Percentiles rank a stretch among this genome's conserved stretches.
These are phyloP conservation scores for Pterocles burchelli DNA, from an alignment of 2,113 vertebrate genomes.

Conservation along the genomic window DNA sequence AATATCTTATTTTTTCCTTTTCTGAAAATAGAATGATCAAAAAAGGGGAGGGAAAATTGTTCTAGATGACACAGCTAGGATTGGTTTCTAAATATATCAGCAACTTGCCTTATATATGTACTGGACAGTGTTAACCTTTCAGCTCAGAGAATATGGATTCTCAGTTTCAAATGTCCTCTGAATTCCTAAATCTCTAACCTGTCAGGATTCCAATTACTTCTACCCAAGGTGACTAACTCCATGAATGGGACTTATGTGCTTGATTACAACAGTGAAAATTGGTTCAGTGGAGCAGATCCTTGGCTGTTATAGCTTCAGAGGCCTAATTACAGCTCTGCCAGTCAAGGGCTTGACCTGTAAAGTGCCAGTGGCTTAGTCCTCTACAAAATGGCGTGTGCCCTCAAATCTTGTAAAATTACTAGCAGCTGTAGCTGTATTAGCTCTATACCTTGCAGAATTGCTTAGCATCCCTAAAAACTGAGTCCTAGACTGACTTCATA, in stretches of 20 bases:
- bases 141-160: background rate
- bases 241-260: background rate
- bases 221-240: background rate
- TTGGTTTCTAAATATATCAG: background rate
- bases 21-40: background rate
- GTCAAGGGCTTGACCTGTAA: background rate
- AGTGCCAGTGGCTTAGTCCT: background rate
- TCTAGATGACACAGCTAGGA: background rate
- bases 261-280: background rate
- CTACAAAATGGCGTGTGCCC: background rate
- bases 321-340: background rate
- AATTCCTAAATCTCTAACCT: background rate
- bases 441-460: background rate
- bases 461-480: background rate
- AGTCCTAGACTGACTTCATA: background rate
- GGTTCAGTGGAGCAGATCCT: background rate
- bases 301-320: background rate
- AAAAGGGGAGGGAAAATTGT: background rate
- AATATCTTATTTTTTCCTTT: background rate
- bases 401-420: background rate
- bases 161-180: background rate
- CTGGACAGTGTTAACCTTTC: constrained; percentile 1
- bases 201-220: background rate
- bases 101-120: background rate
- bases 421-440: background rate